Percentiles rank a stretch among this genome's conserved stretches.
Evolutionary conservation across 2,888 invertebrate species (phyloP).

Genomic region (Caenorhabditis sp.): DNA sequence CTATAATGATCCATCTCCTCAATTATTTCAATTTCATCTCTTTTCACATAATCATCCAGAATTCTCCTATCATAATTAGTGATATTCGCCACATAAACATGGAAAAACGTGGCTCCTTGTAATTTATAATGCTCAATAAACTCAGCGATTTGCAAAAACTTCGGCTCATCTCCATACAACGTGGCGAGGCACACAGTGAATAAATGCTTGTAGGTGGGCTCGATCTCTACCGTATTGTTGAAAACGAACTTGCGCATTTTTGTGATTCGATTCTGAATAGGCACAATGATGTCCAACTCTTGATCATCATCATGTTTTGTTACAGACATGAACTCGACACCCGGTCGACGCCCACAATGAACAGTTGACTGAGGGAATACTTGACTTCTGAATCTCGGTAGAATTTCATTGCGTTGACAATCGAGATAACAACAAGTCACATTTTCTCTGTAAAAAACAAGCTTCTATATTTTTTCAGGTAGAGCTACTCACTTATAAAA

Average conservation of each 20-base stretch:
- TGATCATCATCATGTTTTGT: neutral
- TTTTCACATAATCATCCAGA: slow-evolving; percentile 26
- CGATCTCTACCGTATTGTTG: neutral
- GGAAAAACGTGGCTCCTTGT: slow-evolving; percentile 36
- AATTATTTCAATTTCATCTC: slow-evolving; percentile 26
- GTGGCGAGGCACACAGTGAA: slow-evolving; percentile 34
- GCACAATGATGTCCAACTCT: no score
- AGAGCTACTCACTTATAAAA: slow-evolving; percentile 4
- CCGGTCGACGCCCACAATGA: slow-evolving; percentile 22
- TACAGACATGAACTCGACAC: slow-evolving; percentile 26
- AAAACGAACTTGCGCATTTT: neutral
- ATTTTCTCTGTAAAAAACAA: slow-evolving; percentile 9
- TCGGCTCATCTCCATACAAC: slow-evolving; percentile 25
- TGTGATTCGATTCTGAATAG: slow-evolving; percentile 8
- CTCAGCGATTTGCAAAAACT: slow-evolving; percentile 31
- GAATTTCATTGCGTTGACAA: slow-evolving; percentile 21
- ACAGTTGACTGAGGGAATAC: slow-evolving; percentile 27
- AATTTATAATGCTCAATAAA: slow-evolving; percentile 35
- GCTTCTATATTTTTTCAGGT: no score
- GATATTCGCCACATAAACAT: slow-evolving; percentile 21
- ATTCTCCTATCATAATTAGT: slow-evolving; percentile 18
- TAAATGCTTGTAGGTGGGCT: slow-evolving; percentile 21
- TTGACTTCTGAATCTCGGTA: neutral
- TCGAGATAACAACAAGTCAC: slow-evolving; percentile 33
- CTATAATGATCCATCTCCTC: slow-evolving; percentile 14